Base-by-base conservation (phyloP, 1,140 invertebrate species). In the Aphaenogaster ashmeadi region DNA sequence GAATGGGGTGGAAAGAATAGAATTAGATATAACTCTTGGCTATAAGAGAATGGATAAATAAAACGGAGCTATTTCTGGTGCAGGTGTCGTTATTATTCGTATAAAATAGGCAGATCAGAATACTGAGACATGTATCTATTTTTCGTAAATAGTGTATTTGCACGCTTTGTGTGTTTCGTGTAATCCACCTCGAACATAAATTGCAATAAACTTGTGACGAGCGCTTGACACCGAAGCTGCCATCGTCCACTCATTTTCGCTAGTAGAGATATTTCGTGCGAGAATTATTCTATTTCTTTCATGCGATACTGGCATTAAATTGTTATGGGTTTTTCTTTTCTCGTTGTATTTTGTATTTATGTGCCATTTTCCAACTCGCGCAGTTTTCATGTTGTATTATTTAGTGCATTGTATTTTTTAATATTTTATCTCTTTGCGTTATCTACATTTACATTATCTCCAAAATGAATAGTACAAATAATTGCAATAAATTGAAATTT, bases 61-160 rank as follows among this genome's bases (percentile, higher is more conserved):
- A 91, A 88, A 47, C 38, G 21, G 36, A 47, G 47, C 27, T 78
- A 62, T 1, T n/a, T 36, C n/a, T 85, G 77, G 50, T 78, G 81
- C 69, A 56, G 18, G 91, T 94, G 93, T 89, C 92, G 93, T 91
- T 91, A 94, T 93, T 91, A 44, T 71, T 62, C 90, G 90, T 88
- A 75, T 33, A 38, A 62, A 33, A 8, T 15, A 33, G 69, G 54
- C 56, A 87, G 60, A 86, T 60, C 44, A 41, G 44, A 18, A 33
- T n/a, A 18, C 11, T 38, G 27, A 60, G 13, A 50, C 56, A 5
- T 7, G 13, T 60, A 58, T 84, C 41, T 84, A 50, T 72, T 83
- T 83, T 83, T 58, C 41, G 13, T 27, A 52, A 3, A 71, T 21
- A 18, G 9, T 9, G 1, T 83, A 74, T 83, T 58, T 69, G 38